Conservation (phyloP, 1,140 invertebrate genomes). For the Leucophenga varia region DNA sequence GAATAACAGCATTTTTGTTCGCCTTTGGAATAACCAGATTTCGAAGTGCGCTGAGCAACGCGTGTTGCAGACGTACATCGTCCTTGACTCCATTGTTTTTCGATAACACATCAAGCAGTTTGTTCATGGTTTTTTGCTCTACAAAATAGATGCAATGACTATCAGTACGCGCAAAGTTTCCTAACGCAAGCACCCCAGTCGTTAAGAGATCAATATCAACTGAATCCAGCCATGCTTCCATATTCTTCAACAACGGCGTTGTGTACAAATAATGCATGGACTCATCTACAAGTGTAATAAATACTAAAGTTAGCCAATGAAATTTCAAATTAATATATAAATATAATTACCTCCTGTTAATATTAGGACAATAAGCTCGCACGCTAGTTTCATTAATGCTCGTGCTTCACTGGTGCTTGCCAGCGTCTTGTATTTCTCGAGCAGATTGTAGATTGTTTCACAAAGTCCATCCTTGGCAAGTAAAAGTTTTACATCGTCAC, state of each 20-base stretch:
- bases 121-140: slow-evolving; percentile 72
- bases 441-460: slow-evolving; percentile 70
- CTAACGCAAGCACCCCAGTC: slow-evolving; percentile 80
- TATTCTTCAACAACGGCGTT: slow-evolving; percentile 58
- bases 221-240: slow-evolving; percentile 76
- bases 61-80: slow-evolving; percentile 79
- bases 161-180: slow-evolving; percentile 87
- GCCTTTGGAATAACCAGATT: slow-evolving; percentile 78
- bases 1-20: slow-evolving; percentile 75
- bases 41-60: slow-evolving; percentile 75
- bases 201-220: slow-evolving; percentile 73
- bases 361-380: slow-evolving; percentile 80
- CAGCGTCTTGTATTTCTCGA: slow-evolving; percentile 69
- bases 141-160: slow-evolving; percentile 82
- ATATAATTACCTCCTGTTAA: slow-evolving; percentile 74
- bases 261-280: slow-evolving; percentile 81
- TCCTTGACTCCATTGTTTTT: slow-evolving; percentile 62
- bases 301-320: slow-evolving; percentile 16
- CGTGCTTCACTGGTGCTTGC: slow-evolving; percentile 69
- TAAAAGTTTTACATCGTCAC: slow-evolving; percentile 74
- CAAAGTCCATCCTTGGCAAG: slow-evolving; percentile 75
- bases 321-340: background rate
- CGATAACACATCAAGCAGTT: slow-evolving; percentile 65
- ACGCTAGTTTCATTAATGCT: slow-evolving; percentile 77
- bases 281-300: slow-evolving; percentile 66